Percentiles rank a stretch among this genome's conserved stretches.
Evolutionary conservation across 2,888 invertebrate species (phyloP).

Genomic region (Rhabditoides inermis): DNA sequence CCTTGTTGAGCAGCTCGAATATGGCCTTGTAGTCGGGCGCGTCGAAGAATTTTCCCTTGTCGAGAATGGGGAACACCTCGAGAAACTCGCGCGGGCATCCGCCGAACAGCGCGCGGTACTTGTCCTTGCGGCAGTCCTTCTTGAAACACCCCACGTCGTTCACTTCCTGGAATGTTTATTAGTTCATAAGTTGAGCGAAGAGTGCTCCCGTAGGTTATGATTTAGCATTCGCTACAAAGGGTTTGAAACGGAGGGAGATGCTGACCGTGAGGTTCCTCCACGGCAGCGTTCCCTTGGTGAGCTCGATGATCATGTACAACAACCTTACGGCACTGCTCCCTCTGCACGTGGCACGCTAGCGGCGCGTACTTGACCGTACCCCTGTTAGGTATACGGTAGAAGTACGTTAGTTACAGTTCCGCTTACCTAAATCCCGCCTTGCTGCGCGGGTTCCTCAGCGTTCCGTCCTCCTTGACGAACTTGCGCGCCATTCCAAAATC

Average conservation of each 20-base stretch:
- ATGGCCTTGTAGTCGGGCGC: slow-evolving; percentile 35
- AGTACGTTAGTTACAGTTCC: not conserved
- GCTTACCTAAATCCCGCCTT: slow-evolving; percentile 6
- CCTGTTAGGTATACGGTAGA: not conserved
- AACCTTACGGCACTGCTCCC: slow-evolving; percentile 31
- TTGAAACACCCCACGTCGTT: slow-evolving; percentile 36
- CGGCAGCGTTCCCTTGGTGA: slow-evolving; percentile 27
- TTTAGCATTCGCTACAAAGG: not conserved
- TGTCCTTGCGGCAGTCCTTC: slow-evolving; percentile 23
- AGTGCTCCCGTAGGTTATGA: not conserved
- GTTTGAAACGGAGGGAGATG: not conserved
- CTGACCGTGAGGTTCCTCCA: slow-evolving; percentile 28
- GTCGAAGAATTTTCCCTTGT: slow-evolving; percentile 38
- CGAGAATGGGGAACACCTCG: slow-evolving; percentile 28
- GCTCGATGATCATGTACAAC: slow-evolving; percentile 40
- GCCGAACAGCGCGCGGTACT: slow-evolving; percentile 28
- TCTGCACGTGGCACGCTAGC: slow-evolving; percentile 29
- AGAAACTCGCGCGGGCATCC: slow-evolving; percentile 35
- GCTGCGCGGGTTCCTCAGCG: slow-evolving; percentile 25
- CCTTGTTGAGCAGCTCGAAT: slow-evolving; percentile 26
- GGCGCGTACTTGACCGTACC: slow-evolving; percentile 34
- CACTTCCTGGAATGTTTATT: not conserved
- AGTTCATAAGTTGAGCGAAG: not conserved
- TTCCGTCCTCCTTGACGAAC: slow-evolving; percentile 30
- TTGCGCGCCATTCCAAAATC: slow-evolving; percentile 37